These are phyloP conservation scores for Sinocyclocheilus grahami DNA, from an alignment of 2,113 vertebrate genomes.

Conservation along the genomic window DNA sequence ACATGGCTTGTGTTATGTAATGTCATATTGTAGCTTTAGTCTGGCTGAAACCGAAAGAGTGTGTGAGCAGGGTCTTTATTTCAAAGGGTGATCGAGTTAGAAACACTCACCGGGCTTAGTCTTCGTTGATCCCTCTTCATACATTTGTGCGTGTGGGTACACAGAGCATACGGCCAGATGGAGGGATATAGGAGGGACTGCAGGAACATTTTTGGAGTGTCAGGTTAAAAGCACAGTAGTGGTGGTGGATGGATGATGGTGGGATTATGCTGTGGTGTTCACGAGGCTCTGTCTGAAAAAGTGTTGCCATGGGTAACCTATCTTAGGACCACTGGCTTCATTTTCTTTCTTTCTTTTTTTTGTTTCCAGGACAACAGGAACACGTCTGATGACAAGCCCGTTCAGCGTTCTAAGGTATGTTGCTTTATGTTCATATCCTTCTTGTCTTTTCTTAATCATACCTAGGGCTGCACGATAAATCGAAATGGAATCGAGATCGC, in stretches of 20 bases:
- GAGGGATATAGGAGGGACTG: neutral
- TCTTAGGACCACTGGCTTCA: constrained; percentile 8
- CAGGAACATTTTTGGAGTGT: neutral
- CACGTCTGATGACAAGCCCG: constrained; percentile 76
- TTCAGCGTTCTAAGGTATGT: constrained; percentile 78
- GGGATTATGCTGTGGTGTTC: constrained; percentile 37
- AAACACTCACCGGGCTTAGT: neutral
- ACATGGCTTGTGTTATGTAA: constrained; percentile 19
- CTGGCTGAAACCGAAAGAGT: neutral
- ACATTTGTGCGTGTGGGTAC: neutral
- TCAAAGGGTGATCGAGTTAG: neutral
- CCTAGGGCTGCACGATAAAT: no score
- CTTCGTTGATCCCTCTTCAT: constrained; percentile 1
- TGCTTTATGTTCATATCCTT: neutral
- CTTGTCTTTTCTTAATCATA: neutral
- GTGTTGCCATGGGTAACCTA: constrained; percentile 20
- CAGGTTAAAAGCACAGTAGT: neutral
- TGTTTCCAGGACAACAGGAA: constrained; percentile 74
- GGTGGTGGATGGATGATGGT: neutral
- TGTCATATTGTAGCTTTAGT: neutral
- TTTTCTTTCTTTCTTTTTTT: neutral
- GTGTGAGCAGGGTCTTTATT: constrained; percentile 12
- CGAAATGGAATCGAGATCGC: no score
- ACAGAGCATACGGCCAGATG: neutral
- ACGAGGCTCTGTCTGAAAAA: neutral